These are phyloP conservation scores for Dermochelys coriacea DNA, from an alignment of 2,797 vertebrate species.

Conservation along the genomic window DNA sequence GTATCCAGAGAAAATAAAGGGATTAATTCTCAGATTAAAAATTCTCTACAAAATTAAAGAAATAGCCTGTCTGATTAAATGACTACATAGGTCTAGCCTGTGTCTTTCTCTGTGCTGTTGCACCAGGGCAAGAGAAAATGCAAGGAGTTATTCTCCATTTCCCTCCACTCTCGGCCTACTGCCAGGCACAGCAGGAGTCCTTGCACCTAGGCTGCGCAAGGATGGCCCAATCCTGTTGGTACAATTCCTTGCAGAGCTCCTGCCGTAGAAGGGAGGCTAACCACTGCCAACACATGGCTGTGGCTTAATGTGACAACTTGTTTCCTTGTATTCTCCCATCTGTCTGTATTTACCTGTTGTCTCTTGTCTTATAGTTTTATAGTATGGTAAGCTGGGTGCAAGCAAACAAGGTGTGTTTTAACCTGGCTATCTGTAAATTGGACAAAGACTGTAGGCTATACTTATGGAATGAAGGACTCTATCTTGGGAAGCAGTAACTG, in stretches of 20 bases:
- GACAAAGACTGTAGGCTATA: background rate
- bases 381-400: background rate
- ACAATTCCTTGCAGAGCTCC: background rate
- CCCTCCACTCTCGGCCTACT: background rate
- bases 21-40: background rate
- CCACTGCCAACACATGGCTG: background rate
- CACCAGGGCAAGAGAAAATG: background rate
- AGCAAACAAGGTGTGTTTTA: background rate
- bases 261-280: background rate
- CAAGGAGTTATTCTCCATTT: background rate
- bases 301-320: background rate
- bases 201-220: background rate
- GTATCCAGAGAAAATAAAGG: background rate
- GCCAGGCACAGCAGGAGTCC: background rate
- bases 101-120: background rate
- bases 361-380: background rate
- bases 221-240: background rate
- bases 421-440: background rate
- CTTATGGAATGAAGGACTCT: background rate
- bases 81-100: background rate
- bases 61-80: background rate
- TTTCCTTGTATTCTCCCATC: background rate
- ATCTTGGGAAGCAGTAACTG: background rate
- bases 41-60: background rate
- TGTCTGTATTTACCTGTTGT: background rate